These are phyloP conservation scores for Syngnathus floridae DNA, from an alignment of 2,113 vertebrate species.

Conservation along the genomic window DNA sequence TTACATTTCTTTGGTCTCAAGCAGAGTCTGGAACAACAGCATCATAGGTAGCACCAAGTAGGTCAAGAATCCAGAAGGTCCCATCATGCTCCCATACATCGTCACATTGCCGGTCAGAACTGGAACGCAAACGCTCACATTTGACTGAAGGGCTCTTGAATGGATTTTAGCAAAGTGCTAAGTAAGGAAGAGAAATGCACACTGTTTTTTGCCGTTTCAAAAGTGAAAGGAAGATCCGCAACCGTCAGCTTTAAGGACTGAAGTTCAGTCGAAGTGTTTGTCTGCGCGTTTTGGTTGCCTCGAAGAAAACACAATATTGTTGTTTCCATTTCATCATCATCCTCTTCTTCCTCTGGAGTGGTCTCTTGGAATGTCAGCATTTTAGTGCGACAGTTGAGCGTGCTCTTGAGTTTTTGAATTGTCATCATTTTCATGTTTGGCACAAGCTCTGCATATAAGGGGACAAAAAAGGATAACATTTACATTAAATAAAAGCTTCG, in stretches of 20 bases:
- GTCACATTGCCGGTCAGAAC: constrained; percentile 34
- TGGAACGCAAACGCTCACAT: constrained; percentile 28
- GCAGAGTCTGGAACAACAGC: constrained; percentile 21
- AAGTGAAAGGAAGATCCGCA: constrained; percentile 4
- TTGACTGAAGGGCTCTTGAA: background rate
- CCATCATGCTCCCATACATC: constrained; percentile 31
- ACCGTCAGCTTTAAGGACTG: background rate
- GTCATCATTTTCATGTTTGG: background rate
- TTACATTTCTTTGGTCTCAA: constrained; percentile 43
- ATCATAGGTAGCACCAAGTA: constrained; percentile 42
- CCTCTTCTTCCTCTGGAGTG: constrained; percentile 8
- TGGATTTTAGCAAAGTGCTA: background rate
- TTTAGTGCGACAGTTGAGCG: background rate
- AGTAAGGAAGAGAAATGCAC: background rate
- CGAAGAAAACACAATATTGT: background rate
- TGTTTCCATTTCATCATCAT: background rate
- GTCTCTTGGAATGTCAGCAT: background rate
- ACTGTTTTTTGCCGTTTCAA: constrained; percentile 34
- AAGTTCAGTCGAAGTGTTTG: background rate
- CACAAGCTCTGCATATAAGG: constrained; percentile 12
- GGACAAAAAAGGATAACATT: background rate
- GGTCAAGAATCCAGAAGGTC: constrained; percentile 28
- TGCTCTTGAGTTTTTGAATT: background rate
- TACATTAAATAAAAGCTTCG: background rate
- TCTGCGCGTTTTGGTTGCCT: background rate